Percentiles rank a stretch among this genome's conserved stretches.
Conservation (phyloP, 1,140 invertebrate genomes). For the Drosophila sulfurigaster region DNA sequence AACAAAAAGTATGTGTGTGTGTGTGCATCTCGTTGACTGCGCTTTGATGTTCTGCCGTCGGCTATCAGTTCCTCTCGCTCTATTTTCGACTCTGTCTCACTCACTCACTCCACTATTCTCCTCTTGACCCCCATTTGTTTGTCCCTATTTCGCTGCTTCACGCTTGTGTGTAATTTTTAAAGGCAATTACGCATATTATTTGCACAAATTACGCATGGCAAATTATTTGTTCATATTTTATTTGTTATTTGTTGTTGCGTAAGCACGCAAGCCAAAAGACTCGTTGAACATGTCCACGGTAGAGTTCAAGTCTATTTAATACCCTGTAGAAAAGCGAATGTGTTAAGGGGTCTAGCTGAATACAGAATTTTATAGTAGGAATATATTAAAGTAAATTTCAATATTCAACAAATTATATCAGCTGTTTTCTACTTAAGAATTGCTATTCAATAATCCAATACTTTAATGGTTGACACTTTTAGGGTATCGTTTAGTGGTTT, state of each 20-base stretch:
- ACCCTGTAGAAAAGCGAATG: conserved; percentile 23
- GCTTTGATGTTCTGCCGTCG: conserved; percentile 70
- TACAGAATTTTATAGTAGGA: too few species aligned
- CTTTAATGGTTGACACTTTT: neutral
- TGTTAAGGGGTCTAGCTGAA: neutral
- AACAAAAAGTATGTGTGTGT: conserved; percentile 45
- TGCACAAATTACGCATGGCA: conserved; percentile 82
- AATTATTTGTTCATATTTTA: conserved; percentile 75
- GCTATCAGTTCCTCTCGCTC: neutral
- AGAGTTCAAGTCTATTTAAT: neutral
- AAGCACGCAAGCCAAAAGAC: conserved; percentile 61
- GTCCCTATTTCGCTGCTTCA: neutral
- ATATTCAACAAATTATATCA: too few species aligned
- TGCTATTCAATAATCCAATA: neutral
- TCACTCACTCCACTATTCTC: neutral
- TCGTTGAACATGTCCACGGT: neutral
- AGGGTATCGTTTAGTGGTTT: conserved; percentile 2
- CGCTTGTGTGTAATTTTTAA: conserved; percentile 10
- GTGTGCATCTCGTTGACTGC: conserved; percentile 49
- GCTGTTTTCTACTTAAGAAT: too few species aligned
- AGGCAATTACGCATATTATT: conserved; percentile 79
- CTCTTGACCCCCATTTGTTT: neutral
- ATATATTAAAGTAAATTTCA: too few species aligned
- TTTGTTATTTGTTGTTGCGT: conserved; percentile 66
- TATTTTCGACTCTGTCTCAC: neutral